Evolutionary conservation across 2,888 invertebrate genomes (phyloP).

Genomic region (Cryptocephalus primarius): DNA sequence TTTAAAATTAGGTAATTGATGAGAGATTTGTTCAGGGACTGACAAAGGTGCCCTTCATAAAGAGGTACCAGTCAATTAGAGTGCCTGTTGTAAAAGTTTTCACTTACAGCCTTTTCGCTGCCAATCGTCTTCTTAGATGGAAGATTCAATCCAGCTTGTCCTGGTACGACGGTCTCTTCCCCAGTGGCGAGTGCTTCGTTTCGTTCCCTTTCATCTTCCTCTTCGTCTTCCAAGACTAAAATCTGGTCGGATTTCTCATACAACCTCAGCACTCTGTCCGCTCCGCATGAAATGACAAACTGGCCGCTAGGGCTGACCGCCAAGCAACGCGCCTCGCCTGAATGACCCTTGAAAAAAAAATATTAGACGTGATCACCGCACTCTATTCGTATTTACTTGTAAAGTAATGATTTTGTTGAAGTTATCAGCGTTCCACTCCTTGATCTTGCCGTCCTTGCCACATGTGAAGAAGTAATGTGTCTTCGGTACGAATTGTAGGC

Average conservation of each 20-base stretch:
- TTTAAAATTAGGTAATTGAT: no score
- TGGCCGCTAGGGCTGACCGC: conserved; percentile 73
- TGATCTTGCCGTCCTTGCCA: conserved; percentile 87
- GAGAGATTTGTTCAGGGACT: no score
- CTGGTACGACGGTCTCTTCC: conserved; percentile 56
- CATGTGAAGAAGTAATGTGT: conserved; percentile 91
- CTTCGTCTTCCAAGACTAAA: conserved; percentile 83
- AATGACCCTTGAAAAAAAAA: conserved; percentile 55
- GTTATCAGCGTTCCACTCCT: conserved; percentile 94
- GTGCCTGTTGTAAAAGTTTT: no score
- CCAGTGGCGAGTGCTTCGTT: conserved; percentile 62
- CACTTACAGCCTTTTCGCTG: conserved; percentile 71
- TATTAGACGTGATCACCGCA: background rate
- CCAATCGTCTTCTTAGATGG: conserved; percentile 82
- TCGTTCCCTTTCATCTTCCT: conserved; percentile 76
- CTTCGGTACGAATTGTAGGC: conserved; percentile 76
- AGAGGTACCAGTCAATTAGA: background rate
- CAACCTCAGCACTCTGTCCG: conserved; percentile 77
- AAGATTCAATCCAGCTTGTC: conserved; percentile 59
- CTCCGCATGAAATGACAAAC: conserved; percentile 68
- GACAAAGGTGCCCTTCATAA: no score
- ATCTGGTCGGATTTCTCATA: conserved; percentile 81
- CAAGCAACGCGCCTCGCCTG: conserved; percentile 66
- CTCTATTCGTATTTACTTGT: conserved; percentile 42
- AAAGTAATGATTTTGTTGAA: conserved; percentile 85